phyloP scores from a whole-genome alignment of 1,140 invertebrate genomes.

The Ectropis grisescens region DNA sequence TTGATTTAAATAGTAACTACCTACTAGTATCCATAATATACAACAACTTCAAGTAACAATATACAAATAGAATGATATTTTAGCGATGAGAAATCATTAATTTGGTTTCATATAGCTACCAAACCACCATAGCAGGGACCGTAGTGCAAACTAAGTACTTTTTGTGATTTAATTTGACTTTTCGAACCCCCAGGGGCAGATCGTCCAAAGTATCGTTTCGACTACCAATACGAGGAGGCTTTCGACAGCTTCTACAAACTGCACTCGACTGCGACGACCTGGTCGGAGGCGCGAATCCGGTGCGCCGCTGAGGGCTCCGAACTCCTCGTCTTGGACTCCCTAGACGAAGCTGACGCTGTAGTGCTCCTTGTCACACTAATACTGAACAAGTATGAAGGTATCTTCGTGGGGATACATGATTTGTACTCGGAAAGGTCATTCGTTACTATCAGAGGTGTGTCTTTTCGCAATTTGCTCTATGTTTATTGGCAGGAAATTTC shows the following conservation, averaged over 20 bases:
- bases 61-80: too few species aligned
- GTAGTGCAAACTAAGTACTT: too few species aligned
- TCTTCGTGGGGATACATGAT: constrained; percentile 34
- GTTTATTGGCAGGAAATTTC: too few species aligned
- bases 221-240: constrained; percentile 36
- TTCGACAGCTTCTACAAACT: constrained; percentile 47
- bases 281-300: constrained; percentile 32
- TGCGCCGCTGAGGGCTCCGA: constrained; percentile 43
- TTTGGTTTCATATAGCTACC: too few species aligned
- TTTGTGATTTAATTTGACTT: too few species aligned
- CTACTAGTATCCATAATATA: too few species aligned
- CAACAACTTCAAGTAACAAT: too few species aligned
- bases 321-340: constrained; percentile 29
- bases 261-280: constrained; percentile 26
- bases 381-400: constrained; percentile 21
- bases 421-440: constrained; percentile 35
- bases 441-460: constrained; percentile 30
- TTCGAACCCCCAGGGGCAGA: constrained; percentile 8
- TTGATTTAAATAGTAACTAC: too few species aligned
- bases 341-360: constrained; percentile 40
- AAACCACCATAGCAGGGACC: too few species aligned
- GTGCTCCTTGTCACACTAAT: constrained; percentile 25
- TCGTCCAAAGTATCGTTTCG: constrained; percentile 26
- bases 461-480: too few species aligned
- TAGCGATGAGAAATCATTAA: too few species aligned